Evolutionary conservation across 2,797 vertebrate species (phyloP).

Genomic region (Chelidonichthys spinosus): DNA sequence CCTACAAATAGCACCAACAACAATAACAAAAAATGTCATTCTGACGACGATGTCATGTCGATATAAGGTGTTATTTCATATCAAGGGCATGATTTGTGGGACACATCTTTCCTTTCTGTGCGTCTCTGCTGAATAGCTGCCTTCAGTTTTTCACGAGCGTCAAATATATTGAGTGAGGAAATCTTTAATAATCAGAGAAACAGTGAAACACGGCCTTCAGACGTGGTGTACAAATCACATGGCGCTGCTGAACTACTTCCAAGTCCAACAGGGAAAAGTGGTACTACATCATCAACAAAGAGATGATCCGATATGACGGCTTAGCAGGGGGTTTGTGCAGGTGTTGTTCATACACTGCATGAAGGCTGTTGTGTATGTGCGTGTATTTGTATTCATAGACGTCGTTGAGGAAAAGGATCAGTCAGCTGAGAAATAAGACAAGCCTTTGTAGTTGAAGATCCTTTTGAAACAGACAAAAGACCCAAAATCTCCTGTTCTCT

Average conservation of each 20-base stretch:
- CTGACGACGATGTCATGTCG: background rate
- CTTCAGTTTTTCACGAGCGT: background rate
- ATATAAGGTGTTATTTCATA: background rate
- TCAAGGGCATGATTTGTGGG: slow-evolving; percentile 2
- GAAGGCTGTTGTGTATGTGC: background rate
- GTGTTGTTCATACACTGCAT: background rate
- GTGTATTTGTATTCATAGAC: slow-evolving; percentile 24
- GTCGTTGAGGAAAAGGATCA: slow-evolving; percentile 45
- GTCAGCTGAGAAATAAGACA: slow-evolving; percentile 42
- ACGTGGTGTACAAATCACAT: background rate
- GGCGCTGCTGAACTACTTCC: background rate
- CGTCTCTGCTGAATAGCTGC: background rate
- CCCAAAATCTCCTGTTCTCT: slow-evolving; percentile 15
- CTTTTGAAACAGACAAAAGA: slow-evolving; percentile 47
- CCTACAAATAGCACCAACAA: background rate
- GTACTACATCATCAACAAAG: background rate
- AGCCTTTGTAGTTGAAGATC: slow-evolving; percentile 48
- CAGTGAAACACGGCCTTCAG: background rate
- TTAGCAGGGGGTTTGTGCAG: slow-evolving; percentile 10
- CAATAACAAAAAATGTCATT: slow-evolving; percentile 1
- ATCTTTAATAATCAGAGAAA: background rate
- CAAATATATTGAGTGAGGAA: background rate
- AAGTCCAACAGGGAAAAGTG: slow-evolving; percentile 9
- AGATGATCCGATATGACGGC: background rate
- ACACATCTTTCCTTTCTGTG: background rate